These are phyloP conservation scores for Drosophila sulfurigaster DNA, from an alignment of 1,140 invertebrate species.

Conservation along the genomic window DNA sequence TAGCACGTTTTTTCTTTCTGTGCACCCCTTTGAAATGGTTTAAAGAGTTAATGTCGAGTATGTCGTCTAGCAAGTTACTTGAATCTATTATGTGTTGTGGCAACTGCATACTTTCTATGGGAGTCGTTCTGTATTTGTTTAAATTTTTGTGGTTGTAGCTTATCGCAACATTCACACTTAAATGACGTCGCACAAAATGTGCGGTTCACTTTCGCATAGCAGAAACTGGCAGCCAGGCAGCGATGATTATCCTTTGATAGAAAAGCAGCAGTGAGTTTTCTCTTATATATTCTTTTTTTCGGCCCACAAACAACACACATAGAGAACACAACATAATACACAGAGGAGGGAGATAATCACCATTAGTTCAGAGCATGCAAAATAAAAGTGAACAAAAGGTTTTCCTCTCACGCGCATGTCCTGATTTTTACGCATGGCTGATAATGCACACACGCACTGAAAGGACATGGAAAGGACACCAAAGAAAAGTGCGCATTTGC, in stretches of 20 bases:
- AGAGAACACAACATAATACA: neutral
- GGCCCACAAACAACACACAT: neutral
- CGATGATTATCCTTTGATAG: conserved; percentile 53
- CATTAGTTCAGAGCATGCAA: conserved; percentile 60
- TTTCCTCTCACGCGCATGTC: conserved; percentile 67
- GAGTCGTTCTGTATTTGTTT: neutral
- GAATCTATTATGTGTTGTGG: too few relatives aligned
- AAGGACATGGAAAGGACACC: conserved; percentile 39
- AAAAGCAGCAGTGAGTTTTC: conserved; percentile 23
- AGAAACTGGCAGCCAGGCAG: neutral
- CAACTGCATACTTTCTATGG: neutral
- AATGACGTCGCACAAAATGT: conserved; percentile 56
- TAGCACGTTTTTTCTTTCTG: too few relatives aligned
- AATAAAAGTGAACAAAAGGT: conserved; percentile 62
- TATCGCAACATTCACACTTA: conserved; percentile 71
- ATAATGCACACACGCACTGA: conserved; percentile 60
- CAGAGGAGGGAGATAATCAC: conserved; percentile 43
- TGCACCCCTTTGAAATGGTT: too few relatives aligned
- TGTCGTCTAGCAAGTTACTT: too few relatives aligned
- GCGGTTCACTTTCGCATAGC: neutral
- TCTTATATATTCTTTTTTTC: conserved; percentile 5
- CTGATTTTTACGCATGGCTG: conserved; percentile 78
- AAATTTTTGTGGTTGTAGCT: conserved; percentile 20
- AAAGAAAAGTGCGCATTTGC: conserved; percentile 68
- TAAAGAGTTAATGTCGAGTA: too few relatives aligned